Evolutionary conservation across 2,888 invertebrate genomes (phyloP), one percentile per base, ranked within the genome.

Genomic region (Crepidodera aurea): DNA sequence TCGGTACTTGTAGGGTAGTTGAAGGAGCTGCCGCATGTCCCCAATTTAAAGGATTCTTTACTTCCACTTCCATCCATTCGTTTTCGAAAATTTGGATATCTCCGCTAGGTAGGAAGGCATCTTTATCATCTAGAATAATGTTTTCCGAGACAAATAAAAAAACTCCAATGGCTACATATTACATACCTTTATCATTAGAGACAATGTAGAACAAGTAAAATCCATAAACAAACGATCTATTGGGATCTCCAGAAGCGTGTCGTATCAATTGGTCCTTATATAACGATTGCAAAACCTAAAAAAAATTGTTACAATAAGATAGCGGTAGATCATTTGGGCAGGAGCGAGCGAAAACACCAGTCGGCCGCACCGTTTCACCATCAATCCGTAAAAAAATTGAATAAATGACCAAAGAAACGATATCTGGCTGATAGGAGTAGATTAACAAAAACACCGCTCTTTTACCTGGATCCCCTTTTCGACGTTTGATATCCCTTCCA

Each of bases 181-280:
- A 22, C 73, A 18, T 73, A 71, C 87, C 87, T 77, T 87, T 88
- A 69, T 89, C 89, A 66, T 86, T 88, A 2, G 60, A 51, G 22
- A 91, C 85, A 65, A 98, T 88, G 75, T 90, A 92, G 77, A 96
- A 98, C 73, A 98, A 86, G 78, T 94, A 96, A 82, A 97, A 98
- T 0, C 98, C 98, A 62, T 92, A 88, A 46, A 93, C 86, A 74
- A 96, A 93, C 1, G 89, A 88, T 78, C 91, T 91, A 0, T 85
- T 84, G 62, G 87, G 86, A 77, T 94, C 92, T 0, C 96, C 96
- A 0, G 96, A 96, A 0, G 95, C 94, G 78, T 98, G 97, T 65
- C 94, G 91, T 66, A 98, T 94, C 75, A 92, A 82, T 73, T 88
- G 87, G 62, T 94, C 93, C 75, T 88, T 87, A 59, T 91, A 82